Percentiles rank a stretch among this genome's conserved stretches.
Conservation (phyloP, 1,140 invertebrate species). For the Drosophila subpulchrella region DNA sequence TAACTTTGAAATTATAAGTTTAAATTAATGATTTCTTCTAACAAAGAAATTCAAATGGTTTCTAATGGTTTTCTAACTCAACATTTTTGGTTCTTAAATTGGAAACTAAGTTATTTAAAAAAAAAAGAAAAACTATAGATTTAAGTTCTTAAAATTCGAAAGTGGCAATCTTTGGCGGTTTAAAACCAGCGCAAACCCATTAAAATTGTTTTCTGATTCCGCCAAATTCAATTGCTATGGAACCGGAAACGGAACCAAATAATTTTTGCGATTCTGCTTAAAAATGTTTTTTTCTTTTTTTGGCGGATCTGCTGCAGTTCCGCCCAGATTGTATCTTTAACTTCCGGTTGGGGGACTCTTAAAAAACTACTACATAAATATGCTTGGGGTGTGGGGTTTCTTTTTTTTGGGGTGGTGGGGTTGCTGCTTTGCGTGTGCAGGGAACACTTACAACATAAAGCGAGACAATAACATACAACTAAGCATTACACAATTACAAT, state of each 20-base stretch:
- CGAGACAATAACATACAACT: constrained; percentile 50
- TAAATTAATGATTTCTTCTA: too few relatives aligned
- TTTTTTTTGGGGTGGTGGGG: not conserved
- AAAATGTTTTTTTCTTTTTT: constrained; percentile 1
- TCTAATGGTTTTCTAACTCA: not conserved
- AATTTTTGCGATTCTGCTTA: constrained; percentile 1
- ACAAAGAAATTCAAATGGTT: too few relatives aligned
- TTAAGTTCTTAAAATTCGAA: not conserved
- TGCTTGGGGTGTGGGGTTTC: constrained; percentile 2
- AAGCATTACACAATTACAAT: constrained; percentile 45
- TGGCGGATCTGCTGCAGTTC: constrained; percentile 25
- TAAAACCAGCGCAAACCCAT: not conserved
- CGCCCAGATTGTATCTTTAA: constrained; percentile 23
- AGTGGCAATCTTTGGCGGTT: not conserved
- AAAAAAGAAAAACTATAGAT: not conserved
- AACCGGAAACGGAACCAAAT: not conserved
- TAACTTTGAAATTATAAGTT: too few relatives aligned
- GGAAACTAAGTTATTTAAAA: not conserved
- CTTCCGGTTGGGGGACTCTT: constrained; percentile 5
- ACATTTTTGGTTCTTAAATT: not conserved
- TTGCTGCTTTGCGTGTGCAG: constrained; percentile 8
- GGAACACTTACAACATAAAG: constrained; percentile 45
- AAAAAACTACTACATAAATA: constrained; percentile 52
- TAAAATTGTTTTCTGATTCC: not conserved
- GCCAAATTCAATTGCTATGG: not conserved